Evolutionary conservation across 2,888 invertebrate species (phyloP), one percentile per base, ranked within the genome.

Genomic region (Mystacides longicornis): DNA sequence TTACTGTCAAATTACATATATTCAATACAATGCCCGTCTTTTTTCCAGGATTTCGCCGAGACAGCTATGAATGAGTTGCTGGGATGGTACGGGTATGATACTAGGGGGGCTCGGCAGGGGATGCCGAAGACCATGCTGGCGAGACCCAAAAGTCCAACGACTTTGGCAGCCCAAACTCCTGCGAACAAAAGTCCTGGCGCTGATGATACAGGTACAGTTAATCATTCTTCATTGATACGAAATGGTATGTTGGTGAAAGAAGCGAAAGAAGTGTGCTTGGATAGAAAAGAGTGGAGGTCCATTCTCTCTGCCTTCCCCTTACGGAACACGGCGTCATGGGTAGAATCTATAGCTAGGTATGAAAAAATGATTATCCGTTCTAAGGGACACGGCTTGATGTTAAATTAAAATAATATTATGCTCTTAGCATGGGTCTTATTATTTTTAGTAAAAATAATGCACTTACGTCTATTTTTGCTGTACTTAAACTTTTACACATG

Each of bases 1-100:
- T 62, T 56, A 61, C 55, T 54, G 56, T 60, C 53, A 49, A 62
- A 59, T 55, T 56, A n/a, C n/a, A n/a, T n/a, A n/a, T n/a, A n/a
- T n/a, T n/a, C n/a, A n/a, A n/a, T n/a, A 49, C n/a, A n/a, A 5
- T 11, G 5, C 11, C 11, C 27, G 18, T 9, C 7, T 52, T 49
- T 57, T 19, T 54, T 45, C 2, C 75, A 93, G 93, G 90, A 92
- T 70, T 93, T 89, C 72, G 93, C 93, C 3, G 92, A 92, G 70
- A 89, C 87, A 49, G 91, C 93, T 1, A 93, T 93, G 92, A 93
- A 92, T 67, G 93, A 93, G 71, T 76, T 93, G 58, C 78, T 93
- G 21, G 92, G 93, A 45, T 92, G 92, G 89, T 94, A 93, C 73
- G 93, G 93, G 1, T 93, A 93, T 68, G 87, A 86, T 71, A 66